Evolutionary conservation across 2,888 invertebrate species (phyloP).

Genomic region (Andrena praecox): DNA sequence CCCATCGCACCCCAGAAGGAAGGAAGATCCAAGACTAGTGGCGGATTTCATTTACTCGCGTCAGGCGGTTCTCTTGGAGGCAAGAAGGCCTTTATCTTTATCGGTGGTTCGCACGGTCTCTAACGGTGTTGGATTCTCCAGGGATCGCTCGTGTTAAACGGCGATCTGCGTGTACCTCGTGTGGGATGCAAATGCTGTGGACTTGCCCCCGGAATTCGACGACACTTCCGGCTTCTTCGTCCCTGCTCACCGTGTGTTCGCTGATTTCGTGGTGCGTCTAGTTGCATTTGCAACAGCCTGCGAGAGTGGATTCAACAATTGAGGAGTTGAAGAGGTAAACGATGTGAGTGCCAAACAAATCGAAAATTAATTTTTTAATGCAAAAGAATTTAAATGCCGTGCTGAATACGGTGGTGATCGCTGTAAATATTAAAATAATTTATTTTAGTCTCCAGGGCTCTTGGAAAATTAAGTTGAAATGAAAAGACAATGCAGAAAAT

Average conservation of each 20-base stretch:
- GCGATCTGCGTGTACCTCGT: not conserved
- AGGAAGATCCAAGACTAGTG: not conserved
- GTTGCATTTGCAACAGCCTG: not conserved
- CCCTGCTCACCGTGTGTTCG: constrained; percentile 10
- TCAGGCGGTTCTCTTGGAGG: constrained; percentile 4
- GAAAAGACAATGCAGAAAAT: too few species aligned
- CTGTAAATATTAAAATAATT: too few species aligned
- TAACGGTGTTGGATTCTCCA: constrained; percentile 53
- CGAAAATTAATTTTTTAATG: too few species aligned
- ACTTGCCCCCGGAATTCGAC: constrained; percentile 39
- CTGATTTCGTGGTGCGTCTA: not conserved
- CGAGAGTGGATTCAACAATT: too few species aligned
- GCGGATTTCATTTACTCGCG: constrained; percentile 28
- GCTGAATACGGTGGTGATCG: too few species aligned
- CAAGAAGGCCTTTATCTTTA: constrained; percentile 30
- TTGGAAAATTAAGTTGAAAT: too few species aligned
- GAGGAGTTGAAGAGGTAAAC: too few species aligned
- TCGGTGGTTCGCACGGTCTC: constrained; percentile 49
- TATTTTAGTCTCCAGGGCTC: too few species aligned
- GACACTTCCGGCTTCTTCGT: constrained; percentile 22
- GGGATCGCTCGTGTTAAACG: constrained; percentile 31
- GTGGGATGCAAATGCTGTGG: constrained; percentile 49
- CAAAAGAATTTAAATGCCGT: too few species aligned
- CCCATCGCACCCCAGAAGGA: not conserved
- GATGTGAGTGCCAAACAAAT: too few species aligned